Base-by-base conservation (phyloP, 2,797 vertebrate genomes). In the Rhabdophis nuchalis region DNA sequence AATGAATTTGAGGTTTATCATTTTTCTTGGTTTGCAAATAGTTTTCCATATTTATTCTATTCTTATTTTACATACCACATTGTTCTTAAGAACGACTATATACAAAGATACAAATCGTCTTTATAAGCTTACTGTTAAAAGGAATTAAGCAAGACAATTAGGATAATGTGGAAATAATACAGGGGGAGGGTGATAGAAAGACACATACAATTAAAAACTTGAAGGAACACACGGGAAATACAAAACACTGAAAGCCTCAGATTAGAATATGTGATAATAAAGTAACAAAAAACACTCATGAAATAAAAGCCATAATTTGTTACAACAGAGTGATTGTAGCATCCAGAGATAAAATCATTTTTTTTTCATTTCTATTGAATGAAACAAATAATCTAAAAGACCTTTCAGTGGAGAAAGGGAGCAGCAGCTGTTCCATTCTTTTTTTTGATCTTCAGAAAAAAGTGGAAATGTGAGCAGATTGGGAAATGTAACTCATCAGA, bases 401-500 rank as follows among this genome's bases (percentile, higher is more conserved):
- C 60, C 95, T 96, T 95, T 77, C 90, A 94, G 91, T 86, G 92
- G 10, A 89, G 96, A 96, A 90, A 96, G 95, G 61, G 93, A 50
- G 72, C n/a, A 95, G 92, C 95, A 95, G 91, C 91, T 94, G 90
- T 41, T 95, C 77, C 89, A 93, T 52, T 96, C 86, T 89, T 57
- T 87, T 87, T 95, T 94, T 88, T n/a, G 57, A 57, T 93, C 94
- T 95, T 93, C 77, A 89, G 57, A 96, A 92, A 57, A 50, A 93
- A 68, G 61, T 95, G 90, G 94, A 92, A 94, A 94, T 91, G 86
- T 95, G 94, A 96, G 90, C 95, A 91, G 88, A 94, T 86, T 94
- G 92, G 96, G 93, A 95, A 96, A 94, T 85, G 82, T 82, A 95
- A 92, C 85, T 95, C 90, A 95, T 68, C 85, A 96, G 88, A 91